A percentile compares a stretch with the other conserved stretches of the same genome.
Conservation (phyloP, 2,888 invertebrate genomes). For the Smittia aterrima region DNA sequence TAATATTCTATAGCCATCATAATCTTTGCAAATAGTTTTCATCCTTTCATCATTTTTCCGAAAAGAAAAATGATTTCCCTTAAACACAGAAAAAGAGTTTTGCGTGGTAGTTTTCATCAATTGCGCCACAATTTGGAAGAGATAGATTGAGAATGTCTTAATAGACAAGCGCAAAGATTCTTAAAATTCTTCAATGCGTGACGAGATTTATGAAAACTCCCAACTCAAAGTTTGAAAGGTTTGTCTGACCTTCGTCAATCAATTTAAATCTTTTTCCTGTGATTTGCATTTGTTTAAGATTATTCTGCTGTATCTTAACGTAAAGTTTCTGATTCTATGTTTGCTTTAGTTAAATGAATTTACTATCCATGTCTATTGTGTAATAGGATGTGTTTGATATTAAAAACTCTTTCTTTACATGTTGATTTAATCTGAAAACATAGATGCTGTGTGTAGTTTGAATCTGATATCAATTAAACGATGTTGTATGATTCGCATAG, state of each 20-base stretch:
- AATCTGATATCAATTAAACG: background rate
- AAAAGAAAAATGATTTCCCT: background rate
- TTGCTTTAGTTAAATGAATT: background rate
- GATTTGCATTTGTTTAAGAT: background rate
- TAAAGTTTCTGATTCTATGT: background rate
- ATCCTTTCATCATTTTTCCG: background rate
- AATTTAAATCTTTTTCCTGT: too few species aligned
- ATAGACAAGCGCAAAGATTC: too few species aligned
- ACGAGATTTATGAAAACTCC: too few species aligned
- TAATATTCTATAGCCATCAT: conserved; percentile 9
- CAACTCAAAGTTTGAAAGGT: too few species aligned
- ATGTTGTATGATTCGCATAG: background rate
- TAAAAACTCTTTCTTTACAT: background rate
- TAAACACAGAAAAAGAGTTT: background rate
- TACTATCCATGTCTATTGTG: background rate
- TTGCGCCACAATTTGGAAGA: too few species aligned
- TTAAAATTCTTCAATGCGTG: too few species aligned
- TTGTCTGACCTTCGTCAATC: too few species aligned
- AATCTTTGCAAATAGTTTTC: background rate
- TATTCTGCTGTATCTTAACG: background rate
- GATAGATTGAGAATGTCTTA: too few species aligned
- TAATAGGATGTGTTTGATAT: background rate
- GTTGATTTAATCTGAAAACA: background rate
- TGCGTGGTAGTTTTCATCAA: background rate
- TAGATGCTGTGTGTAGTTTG: background rate